A percentile compares a stretch with the other conserved stretches of the same genome.
These are phyloP conservation scores for Orchesella cincta DNA, from an alignment of 1,140 invertebrate species.

Conservation along the genomic window DNA sequence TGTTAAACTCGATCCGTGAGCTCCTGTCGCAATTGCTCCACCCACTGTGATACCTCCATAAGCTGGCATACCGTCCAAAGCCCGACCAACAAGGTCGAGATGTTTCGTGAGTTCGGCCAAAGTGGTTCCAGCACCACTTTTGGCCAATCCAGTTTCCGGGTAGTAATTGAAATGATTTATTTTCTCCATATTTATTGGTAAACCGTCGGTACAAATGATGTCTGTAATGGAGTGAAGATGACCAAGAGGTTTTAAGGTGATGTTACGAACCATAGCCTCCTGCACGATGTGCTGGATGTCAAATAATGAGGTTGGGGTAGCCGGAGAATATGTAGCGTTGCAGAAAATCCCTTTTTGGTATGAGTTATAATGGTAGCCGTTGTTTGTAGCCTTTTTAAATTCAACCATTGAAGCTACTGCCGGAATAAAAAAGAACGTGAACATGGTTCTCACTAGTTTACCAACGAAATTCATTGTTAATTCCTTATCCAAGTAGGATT, in stretches of 20 bases:
- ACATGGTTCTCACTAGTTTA: too few relatives aligned
- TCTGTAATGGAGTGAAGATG: not conserved
- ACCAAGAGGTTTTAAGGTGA: not conserved
- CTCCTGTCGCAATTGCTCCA: not conserved
- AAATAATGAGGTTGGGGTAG: not conserved
- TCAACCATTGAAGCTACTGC: too few relatives aligned
- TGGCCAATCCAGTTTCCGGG: not conserved
- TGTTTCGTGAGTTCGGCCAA: not conserved
- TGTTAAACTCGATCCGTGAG: constrained; percentile 24
- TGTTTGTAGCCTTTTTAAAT: too few relatives aligned
- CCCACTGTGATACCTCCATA: constrained; percentile 21
- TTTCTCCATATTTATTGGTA: not conserved
- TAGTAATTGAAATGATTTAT: not conserved
- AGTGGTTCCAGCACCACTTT: not conserved
- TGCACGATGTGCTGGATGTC: not conserved
- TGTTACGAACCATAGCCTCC: not conserved
- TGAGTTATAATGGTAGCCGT: too few relatives aligned
- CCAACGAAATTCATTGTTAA: too few relatives aligned
- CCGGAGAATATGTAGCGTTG: not conserved
- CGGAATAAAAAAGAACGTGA: too few relatives aligned
- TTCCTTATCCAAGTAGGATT: too few relatives aligned
- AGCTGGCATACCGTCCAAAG: not conserved
- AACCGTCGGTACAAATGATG: constrained; percentile 2
- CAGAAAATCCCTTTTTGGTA: not conserved
- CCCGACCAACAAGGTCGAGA: not conserved